These are phyloP conservation scores for Crepidodera aurea DNA, from an alignment of 2,888 invertebrate genomes.

Conservation along the genomic window DNA sequence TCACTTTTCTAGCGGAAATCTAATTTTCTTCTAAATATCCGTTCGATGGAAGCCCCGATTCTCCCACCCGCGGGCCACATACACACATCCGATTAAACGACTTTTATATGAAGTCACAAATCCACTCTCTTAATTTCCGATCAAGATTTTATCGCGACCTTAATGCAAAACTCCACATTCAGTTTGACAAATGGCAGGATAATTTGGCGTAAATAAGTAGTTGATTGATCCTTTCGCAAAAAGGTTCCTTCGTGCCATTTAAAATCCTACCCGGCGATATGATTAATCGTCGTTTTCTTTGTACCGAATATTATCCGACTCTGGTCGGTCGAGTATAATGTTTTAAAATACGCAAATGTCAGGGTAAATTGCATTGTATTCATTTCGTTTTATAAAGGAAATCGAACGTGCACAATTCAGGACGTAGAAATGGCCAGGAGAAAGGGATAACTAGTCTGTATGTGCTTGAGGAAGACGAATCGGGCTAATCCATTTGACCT, in stretches of 20 bases:
- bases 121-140: conserved; percentile 36
- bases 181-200: conserved; percentile 39
- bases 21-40: conserved; percentile 21
- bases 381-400: conserved; percentile 30
- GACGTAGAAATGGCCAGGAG: too few species aligned
- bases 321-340: conserved; percentile 43
- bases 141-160: conserved; percentile 31
- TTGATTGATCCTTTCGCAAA: conserved; percentile 45
- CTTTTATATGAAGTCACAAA: conserved; percentile 27
- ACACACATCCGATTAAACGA: conserved; percentile 4
- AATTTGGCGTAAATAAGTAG: conserved; percentile 40
- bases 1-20: conserved; percentile 9
- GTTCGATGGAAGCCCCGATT: background rate
- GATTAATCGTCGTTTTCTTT: conserved; percentile 43
- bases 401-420: background rate
- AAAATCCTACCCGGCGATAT: conserved; percentile 43
- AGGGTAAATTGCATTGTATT: conserved; percentile 37
- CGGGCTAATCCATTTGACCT: too few species aligned
- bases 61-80: background rate
- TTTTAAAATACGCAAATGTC: conserved; percentile 46
- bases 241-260: conserved; percentile 47
- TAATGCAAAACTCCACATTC: conserved; percentile 28
- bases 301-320: conserved; percentile 45
- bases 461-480: too few species aligned
- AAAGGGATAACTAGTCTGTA: too few species aligned